Conservation (phyloP, 2,113 vertebrate species). For the Ploceus nigricollis region DNA sequence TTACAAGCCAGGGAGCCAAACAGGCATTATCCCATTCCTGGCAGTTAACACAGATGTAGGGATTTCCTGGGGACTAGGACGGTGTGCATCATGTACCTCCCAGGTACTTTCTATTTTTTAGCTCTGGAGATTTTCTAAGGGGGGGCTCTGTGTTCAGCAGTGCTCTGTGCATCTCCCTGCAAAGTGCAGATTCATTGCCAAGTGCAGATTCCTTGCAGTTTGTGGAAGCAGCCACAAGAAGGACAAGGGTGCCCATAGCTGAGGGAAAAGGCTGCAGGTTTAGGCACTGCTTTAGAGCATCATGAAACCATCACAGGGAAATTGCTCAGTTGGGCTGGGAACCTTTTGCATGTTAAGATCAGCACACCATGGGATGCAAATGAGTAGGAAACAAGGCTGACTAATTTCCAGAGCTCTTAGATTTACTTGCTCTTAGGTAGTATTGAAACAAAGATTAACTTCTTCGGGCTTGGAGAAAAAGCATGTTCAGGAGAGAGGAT, state of each 20-base stretch:
- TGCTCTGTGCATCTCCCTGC: neutral
- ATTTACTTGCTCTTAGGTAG: neutral
- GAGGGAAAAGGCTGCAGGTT: neutral
- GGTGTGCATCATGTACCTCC: neutral
- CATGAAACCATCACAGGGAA: neutral
- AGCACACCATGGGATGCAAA: neutral
- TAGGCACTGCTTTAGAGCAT: neutral
- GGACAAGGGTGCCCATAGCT: neutral
- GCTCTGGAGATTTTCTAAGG: neutral
- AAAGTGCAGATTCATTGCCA: no score
- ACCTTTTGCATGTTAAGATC: neutral
- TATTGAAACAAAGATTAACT: neutral
- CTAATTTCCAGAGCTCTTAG: neutral
- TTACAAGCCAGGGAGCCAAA: neutral
- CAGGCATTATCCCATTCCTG: neutral
- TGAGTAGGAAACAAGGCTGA: neutral
- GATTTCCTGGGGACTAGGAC: neutral
- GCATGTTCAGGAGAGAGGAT: rapidly evolving
- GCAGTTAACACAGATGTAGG: neutral
- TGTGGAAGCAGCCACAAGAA: neutral
- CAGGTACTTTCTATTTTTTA: neutral
- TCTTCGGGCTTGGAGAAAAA: neutral
- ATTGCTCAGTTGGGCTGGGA: neutral
- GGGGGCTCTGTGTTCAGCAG: neutral
- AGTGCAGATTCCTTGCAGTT: neutral